phyloP scores from a whole-genome alignment of 2,888 invertebrate genomes.

The Noctua comes region DNA sequence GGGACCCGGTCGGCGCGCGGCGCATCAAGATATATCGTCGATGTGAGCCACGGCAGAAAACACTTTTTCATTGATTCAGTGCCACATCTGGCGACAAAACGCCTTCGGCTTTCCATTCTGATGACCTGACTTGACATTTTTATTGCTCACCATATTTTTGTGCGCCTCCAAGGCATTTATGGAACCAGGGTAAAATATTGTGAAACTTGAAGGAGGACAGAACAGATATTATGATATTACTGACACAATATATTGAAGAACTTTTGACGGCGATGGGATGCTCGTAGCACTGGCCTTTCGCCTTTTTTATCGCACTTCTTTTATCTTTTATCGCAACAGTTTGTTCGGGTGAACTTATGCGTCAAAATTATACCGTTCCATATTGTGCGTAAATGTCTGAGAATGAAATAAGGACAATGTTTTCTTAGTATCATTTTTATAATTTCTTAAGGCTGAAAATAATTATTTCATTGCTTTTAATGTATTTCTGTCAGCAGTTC shows the following conservation, averaged over 20 bases:
- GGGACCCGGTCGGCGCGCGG: slow-evolving; percentile 37
- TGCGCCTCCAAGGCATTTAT: slow-evolving; percentile 86
- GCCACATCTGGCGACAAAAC: slow-evolving; percentile 89
- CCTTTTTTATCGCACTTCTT: slow-evolving; percentile 75
- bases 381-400: slow-evolving; percentile 58
- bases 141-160: slow-evolving; percentile 89
- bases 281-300: slow-evolving; percentile 64
- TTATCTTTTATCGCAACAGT: slow-evolving; percentile 70
- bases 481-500: slow-evolving; percentile 15
- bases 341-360: slow-evolving; percentile 59
- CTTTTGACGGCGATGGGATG: slow-evolving; percentile 76
- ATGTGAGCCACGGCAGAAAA: slow-evolving; percentile 87
- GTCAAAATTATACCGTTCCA: slow-evolving; percentile 57
- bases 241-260: slow-evolving; percentile 81
- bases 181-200: slow-evolving; percentile 86
- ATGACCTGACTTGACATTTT: slow-evolving; percentile 91
- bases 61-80: slow-evolving; percentile 90
- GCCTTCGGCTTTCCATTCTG: slow-evolving; percentile 89
- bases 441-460: slow-evolving; percentile 13
- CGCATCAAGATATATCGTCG: slow-evolving; percentile 84
- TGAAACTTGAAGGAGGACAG: slow-evolving; percentile 83
- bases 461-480: slow-evolving; percentile 15
- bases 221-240: slow-evolving; percentile 86
- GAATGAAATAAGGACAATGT: slow-evolving; percentile 52
- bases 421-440: slow-evolving; percentile 24